Base-by-base conservation (phyloP, 2,113 vertebrate species). In the Nesoenas mayeri region DNA sequence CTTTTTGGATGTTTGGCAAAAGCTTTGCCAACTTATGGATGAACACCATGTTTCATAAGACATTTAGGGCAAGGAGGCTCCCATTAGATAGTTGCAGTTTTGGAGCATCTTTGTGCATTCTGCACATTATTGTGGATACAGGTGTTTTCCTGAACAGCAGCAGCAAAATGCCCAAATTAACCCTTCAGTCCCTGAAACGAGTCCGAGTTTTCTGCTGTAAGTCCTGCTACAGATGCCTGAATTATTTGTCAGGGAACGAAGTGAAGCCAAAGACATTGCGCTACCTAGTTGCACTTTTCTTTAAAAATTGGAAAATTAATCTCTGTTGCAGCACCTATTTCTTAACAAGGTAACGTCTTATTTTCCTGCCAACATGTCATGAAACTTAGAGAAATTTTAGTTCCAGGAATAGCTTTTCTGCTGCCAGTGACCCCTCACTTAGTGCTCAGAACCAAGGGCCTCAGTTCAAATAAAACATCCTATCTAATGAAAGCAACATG, bases 281-380 rank as follows among this genome's bases (percentile, higher is more conserved):
- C 91, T 91, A 95, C 61, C 42, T 50, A 56, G 6, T 8, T 64
- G 26, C 20, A 15, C 34, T 54, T 80, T 58, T 67, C n/a, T 57
- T 53, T 13, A 13, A 53, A 15, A 13, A 9, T 7, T 80, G 64
- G 67, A 95, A 94, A 90, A 86, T 88, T 79, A 10, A 83, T 31
- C 12, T 61, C 44, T 40, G 48, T 50, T 61, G 44, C 50, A 91
- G 62, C 80, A 92, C 91, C 70, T 91, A 79, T 71, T 94, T 93
- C 72, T 78, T 88, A 85, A 62, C 88, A 88, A 80, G 72, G 56
- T 56, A 25, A 42, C 11, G 58, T 60, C 67, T 79, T 89, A 29
- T 77, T 96, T 97, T 91, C 56, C 71, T 93, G 88, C 71, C 71
- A 92, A 67, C 31, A n/a, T 4, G 9, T 74, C 81, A 78, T 62